Evolutionary conservation across 37 sponge, comb jelly and placozoan species (phyloP), one percentile per base, ranked within the genome.

Genomic region (Lycopodina hypogea): DNA sequence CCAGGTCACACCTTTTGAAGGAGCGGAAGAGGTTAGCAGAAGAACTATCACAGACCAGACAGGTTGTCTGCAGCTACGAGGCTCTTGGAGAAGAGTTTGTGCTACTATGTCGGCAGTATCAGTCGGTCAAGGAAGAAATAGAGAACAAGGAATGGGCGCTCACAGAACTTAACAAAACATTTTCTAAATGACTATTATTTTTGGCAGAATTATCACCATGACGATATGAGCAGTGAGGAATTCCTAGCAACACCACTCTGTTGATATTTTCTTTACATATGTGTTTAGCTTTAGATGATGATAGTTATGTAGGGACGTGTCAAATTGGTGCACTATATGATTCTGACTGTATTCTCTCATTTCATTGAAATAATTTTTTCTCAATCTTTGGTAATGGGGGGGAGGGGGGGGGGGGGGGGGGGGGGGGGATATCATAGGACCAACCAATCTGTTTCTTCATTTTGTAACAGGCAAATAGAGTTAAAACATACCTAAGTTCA

Each of bases 101-200:
- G 12, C 14, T 7, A 0, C 48, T 92, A 51, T 81, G 78, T 29
- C 33, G 71, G 29, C 69, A 87, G 32, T 92, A 92, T 69, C 30
- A 36, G 7, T 81, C 80, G 45, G 26, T 87, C 14, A 52, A 64
- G 30, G 78, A 77, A 30, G 84, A 87, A 28, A 87, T 81, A 29
- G 88, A 87, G 73, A 84, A 92, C 69, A 87, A 92, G 48, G 60
- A 81, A 74, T 92, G 92, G 92, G 92, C 92, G 3, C 68, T 87
- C 12, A 72, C 42, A n/a, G 92, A 87, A 56, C 81, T 87, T n/a
- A 42, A 21, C 1, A 84, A 72, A 65, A 42, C 78, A 21, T 6
- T 7, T 60, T 26, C 61, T n/a, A n/a, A n/a, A n/a, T n/a, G n/a
- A n/a, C n/a, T n/a, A n/a, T n/a, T n/a, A n/a, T n/a, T n/a, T n/a